Evolutionary conservation across 2,888 invertebrate species (phyloP).

Genomic region (Thecocarcelia acutangulata): DNA sequence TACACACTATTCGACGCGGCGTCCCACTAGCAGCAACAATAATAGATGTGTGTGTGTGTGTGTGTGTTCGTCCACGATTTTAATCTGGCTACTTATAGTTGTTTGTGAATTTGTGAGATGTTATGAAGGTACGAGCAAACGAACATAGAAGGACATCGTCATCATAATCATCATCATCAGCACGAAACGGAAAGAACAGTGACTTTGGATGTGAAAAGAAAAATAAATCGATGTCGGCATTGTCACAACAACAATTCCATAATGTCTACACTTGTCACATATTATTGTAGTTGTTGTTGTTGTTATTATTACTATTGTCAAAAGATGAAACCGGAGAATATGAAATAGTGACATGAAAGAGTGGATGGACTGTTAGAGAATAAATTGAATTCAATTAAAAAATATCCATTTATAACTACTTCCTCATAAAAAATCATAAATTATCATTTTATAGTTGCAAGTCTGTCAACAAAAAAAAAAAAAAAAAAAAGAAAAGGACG

Average conservation of each 20-base stretch:
- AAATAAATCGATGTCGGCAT: conserved; percentile 47
- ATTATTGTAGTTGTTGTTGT: conserved; percentile 33
- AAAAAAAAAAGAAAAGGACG: too few relatives aligned
- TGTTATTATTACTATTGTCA: conserved; percentile 18
- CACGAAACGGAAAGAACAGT: conserved; percentile 43
- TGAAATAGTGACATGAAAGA: neutral
- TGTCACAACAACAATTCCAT: conserved; percentile 57
- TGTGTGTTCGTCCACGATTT: conserved; percentile 58
- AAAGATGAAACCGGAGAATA: neutral
- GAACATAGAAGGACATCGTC: conserved; percentile 43
- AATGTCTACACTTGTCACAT: conserved; percentile 67
- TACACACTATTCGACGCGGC: conserved; percentile 1
- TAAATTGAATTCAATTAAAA: neutral
- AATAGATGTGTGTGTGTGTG: conserved; percentile 56
- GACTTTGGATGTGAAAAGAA: conserved; percentile 36
- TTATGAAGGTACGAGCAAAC: neutral
- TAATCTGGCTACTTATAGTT: conserved; percentile 52
- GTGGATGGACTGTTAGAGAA: neutral
- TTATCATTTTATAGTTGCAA: too few relatives aligned
- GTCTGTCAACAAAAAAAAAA: too few relatives aligned
- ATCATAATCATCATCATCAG: conserved; percentile 7
- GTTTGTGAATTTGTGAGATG: neutral
- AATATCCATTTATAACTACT: neutral
- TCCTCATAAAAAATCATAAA: too few relatives aligned
- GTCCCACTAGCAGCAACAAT: conserved; percentile 43